Evolutionary conservation across 2,888 invertebrate species (phyloP).

Genomic region (Diaprepes abbreviatus): DNA sequence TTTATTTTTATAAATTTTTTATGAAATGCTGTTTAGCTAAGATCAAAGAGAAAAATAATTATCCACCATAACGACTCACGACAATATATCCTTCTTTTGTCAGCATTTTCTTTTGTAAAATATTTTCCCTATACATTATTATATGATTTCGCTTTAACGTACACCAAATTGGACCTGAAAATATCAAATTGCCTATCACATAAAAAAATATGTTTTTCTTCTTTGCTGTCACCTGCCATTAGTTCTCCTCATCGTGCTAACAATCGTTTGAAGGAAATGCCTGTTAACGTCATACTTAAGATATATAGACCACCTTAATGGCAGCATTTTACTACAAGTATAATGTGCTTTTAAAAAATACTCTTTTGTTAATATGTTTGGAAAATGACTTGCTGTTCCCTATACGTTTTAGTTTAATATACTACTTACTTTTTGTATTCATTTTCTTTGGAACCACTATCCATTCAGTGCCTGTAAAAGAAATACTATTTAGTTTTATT

Average conservation of each 20-base stretch:
- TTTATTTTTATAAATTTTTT: too few species aligned
- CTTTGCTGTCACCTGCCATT: constrained; percentile 10
- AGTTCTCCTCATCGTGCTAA: not conserved
- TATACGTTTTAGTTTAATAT: too few species aligned
- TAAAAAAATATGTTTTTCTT: not conserved
- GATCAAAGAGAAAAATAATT: too few species aligned
- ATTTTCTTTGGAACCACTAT: too few species aligned
- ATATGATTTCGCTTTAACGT: constrained; percentile 29
- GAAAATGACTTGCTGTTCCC: too few species aligned
- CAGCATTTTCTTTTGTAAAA: not conserved
- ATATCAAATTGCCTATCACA: constrained; percentile 23
- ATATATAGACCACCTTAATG: not conserved
- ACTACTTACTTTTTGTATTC: too few species aligned
- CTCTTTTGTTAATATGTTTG: too few species aligned
- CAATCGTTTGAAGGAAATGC: not conserved
- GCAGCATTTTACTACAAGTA: not conserved
- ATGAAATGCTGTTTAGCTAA: too few species aligned
- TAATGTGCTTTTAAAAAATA: too few species aligned
- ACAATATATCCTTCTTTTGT: not conserved
- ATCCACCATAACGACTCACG: too few species aligned
- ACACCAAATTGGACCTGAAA: constrained; percentile 25
- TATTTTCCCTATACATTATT: constrained; percentile 14
- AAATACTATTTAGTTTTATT: too few species aligned
- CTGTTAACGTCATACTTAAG: not conserved
- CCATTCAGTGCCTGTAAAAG: too few species aligned